Base-by-base conservation (phyloP, 2,113 vertebrate species). In the Sphyrna mokarran region DNA sequence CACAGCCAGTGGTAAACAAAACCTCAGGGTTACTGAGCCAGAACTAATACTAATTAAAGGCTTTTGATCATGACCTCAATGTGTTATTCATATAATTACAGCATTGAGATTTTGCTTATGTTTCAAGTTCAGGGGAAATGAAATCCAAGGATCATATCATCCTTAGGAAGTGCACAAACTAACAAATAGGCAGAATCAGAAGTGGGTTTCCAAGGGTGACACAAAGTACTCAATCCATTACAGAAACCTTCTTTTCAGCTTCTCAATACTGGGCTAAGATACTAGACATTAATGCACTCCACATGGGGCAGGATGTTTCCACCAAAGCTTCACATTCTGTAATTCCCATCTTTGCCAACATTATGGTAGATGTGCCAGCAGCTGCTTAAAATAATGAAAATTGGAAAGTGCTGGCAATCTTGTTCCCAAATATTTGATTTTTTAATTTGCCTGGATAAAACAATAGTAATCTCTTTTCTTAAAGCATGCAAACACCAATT, bases 221-320 rank as follows among this genome's bases (percentile, higher is more conserved):
- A 91, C 5, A 63, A 91, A 91, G 1, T 91, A 63, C 87, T 89
- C 48, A 58, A 89, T 33, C 48, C 22, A 91, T 18, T 40, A 48
- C 48, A 89, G 2, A 13, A 14, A 89, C n/a, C 33, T 37, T 93
- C 29, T 93, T 93, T 66, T 93, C 20, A 93, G 89, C 33, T 93
- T 93, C 89, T 93, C 89, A 93, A 14, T 66, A 37, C 61, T 68
- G 33, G 33, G 33, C 58, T 93, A 37, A 93, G 37, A 37, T 68
- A 93, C 14, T n/a, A 7, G 37, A 66, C 89, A 68, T 93, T 93
- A 37, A 93, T 93, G 33, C 61, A 37, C 16, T 93, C 61, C 89
- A 66, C 89, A 93, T 93, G 61, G 16, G 54, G 33, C 89, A 93
- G 29, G 89, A 93, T 93, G 61, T 68, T 68, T 93, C 18, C 54